These are phyloP conservation scores for Drosophila kambysellisi DNA, from an alignment of 2,888 invertebrate genomes.

Conservation along the genomic window DNA sequence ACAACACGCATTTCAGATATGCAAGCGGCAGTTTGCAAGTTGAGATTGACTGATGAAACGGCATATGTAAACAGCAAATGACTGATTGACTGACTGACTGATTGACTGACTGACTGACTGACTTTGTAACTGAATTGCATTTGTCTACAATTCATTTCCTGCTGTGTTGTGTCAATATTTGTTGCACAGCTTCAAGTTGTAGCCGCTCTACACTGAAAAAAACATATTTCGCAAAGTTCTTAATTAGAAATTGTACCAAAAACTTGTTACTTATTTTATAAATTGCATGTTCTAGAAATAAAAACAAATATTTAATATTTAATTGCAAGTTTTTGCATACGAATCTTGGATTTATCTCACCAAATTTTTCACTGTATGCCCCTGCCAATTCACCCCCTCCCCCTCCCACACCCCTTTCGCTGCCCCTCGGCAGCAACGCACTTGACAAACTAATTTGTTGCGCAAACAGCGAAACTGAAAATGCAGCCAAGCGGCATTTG, in stretches of 20 bases:
- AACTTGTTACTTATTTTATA: not conserved
- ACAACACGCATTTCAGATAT: constrained; percentile 41
- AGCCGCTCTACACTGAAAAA: constrained; percentile 14
- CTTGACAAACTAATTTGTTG: constrained; percentile 79
- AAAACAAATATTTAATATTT: not conserved
- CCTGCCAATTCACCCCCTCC: not conserved
- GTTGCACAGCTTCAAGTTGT: constrained; percentile 53
- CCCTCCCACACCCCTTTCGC: not conserved
- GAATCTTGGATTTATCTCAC: not conserved
- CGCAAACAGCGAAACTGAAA: constrained; percentile 58
- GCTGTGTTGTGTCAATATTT: constrained; percentile 72
- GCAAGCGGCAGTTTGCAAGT: constrained; percentile 31
- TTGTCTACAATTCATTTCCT: constrained; percentile 74
- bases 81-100: constrained; percentile 13
- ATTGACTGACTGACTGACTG: constrained; percentile 7
- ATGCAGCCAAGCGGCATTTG: constrained; percentile 54
- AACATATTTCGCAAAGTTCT: not conserved
- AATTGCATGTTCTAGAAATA: not conserved
- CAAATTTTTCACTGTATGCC: not conserved
- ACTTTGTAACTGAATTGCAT: constrained; percentile 19
- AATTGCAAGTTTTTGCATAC: not conserved
- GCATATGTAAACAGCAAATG: constrained; percentile 51
- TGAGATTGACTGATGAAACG: constrained; percentile 56
- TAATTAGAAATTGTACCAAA: not conserved
- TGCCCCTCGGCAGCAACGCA: constrained; percentile 43